Evolutionary conservation across 2,113 vertebrate genomes (phyloP).

Genomic region (Blennius ocellaris): DNA sequence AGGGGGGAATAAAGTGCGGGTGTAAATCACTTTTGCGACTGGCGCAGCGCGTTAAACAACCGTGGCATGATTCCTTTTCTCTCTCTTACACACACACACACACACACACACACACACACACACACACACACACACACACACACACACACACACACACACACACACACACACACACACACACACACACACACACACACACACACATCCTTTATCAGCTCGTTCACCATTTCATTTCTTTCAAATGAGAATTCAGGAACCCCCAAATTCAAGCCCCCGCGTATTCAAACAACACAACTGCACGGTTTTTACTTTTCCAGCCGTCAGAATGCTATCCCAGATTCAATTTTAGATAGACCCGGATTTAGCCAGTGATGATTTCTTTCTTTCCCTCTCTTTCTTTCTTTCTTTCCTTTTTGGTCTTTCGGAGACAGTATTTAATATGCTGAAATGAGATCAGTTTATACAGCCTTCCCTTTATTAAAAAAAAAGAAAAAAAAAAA

Average conservation of each 20-base stretch:
- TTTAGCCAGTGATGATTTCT: constrained; percentile 87
- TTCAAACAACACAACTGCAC: constrained; percentile 90
- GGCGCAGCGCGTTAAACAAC: constrained; percentile 91
- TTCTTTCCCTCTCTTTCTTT: constrained; percentile 30
- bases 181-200: constrained; percentile 61
- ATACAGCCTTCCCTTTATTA: constrained; percentile 5
- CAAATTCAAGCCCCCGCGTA: constrained; percentile 91
- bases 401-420: constrained; percentile 59
- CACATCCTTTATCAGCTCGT: constrained; percentile 92
- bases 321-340: constrained; percentile 98
- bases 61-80: constrained; percentile 89
- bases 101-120: too few species aligned
- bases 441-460: constrained; percentile 70
- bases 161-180: constrained; percentile 67
- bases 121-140: too few species aligned
- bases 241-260: constrained; percentile 95
- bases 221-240: constrained; percentile 94
- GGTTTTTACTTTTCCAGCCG: constrained; percentile 87
- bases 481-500: too few species aligned
- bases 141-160: too few species aligned
- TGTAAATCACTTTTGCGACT: constrained; percentile 95
- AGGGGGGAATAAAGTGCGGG: constrained; percentile 90
- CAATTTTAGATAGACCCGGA: constrained; percentile 97
- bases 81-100: constrained; percentile 63
- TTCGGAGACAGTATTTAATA: constrained; percentile 77